These are phyloP conservation scores for Cecropterus lyciades DNA, from an alignment of 1,140 invertebrate species.

Conservation along the genomic window DNA sequence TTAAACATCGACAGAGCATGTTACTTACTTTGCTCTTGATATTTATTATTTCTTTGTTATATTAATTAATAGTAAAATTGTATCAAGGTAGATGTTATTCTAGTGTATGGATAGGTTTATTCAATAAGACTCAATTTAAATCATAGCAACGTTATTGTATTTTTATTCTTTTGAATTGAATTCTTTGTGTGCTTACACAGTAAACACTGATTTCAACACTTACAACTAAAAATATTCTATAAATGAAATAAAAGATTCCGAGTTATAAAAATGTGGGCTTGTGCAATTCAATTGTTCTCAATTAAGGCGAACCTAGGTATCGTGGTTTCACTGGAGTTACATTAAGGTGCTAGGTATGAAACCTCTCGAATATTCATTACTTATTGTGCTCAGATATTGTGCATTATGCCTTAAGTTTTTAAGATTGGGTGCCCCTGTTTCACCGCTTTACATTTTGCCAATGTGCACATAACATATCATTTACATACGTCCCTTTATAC, in stretches of 20 bases:
- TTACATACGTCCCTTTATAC: slow-evolving; percentile 76
- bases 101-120: not conserved
- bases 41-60: too few relatives aligned
- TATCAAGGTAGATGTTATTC: not conserved
- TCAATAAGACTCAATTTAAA: slow-evolving; percentile 57
- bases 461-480: slow-evolving; percentile 71
- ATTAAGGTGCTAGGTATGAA: slow-evolving; percentile 72
- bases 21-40: too few relatives aligned
- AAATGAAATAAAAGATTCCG: slow-evolving; percentile 75
- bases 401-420: slow-evolving; percentile 71
- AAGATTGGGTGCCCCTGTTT: slow-evolving; percentile 70
- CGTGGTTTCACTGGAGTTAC: slow-evolving; percentile 63
- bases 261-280: slow-evolving; percentile 72
- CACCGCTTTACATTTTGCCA: slow-evolving; percentile 67
- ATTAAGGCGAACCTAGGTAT: slow-evolving; percentile 68
- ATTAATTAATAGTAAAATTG: not conserved
- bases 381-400: slow-evolving; percentile 81
- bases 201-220: slow-evolving; percentile 87
- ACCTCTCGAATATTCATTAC: slow-evolving; percentile 63
- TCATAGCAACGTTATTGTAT: slow-evolving; percentile 88
- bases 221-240: slow-evolving; percentile 86
- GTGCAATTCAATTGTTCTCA: slow-evolving; percentile 67
- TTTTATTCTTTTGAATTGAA: slow-evolving; percentile 83
- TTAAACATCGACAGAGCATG: too few relatives aligned
- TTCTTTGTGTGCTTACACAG: slow-evolving; percentile 87